These are phyloP conservation scores for Apodemus sylvaticus DNA, from an alignment of 2,113 vertebrate species.

Conservation along the genomic window DNA sequence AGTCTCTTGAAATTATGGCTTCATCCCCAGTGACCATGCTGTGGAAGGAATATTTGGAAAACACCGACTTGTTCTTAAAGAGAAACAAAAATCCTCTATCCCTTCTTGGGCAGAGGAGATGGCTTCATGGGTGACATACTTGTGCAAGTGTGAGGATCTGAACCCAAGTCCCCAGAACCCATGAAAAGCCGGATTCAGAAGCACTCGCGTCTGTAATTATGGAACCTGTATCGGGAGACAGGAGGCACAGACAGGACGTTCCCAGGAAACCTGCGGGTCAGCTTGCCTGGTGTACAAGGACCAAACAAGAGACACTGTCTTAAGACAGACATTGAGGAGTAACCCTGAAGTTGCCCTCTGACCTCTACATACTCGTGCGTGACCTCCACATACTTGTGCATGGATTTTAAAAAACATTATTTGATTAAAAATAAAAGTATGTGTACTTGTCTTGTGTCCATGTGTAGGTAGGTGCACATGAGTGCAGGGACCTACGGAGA, in stretches of 20 bases:
- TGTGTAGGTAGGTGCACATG: not conserved
- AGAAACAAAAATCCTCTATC: not conserved
- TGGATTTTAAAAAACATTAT: not conserved
- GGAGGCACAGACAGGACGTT: not conserved
- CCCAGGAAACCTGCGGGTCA: too few species aligned
- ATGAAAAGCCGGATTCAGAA: not conserved
- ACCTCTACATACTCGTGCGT: too few species aligned
- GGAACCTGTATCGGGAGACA: not conserved
- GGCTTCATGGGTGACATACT: not conserved
- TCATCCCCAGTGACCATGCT: fast-evolving
- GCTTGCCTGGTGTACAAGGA: not conserved
- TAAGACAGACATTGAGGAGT: not conserved
- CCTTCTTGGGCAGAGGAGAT: not conserved
- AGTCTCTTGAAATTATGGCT: not conserved
- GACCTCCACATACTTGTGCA: too few species aligned
- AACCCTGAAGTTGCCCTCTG: not conserved
- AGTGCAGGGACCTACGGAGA: too few species aligned
- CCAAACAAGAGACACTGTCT: not conserved
- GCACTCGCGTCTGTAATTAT: not conserved
- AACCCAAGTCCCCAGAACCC: not conserved
- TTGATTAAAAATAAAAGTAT: not conserved
- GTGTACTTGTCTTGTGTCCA: not conserved
- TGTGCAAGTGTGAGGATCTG: not conserved
- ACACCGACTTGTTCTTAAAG: not conserved
- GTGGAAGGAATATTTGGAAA: not conserved